Base-by-base conservation (phyloP, 2,113 vertebrate genomes). In the Pedionomus torquatus region DNA sequence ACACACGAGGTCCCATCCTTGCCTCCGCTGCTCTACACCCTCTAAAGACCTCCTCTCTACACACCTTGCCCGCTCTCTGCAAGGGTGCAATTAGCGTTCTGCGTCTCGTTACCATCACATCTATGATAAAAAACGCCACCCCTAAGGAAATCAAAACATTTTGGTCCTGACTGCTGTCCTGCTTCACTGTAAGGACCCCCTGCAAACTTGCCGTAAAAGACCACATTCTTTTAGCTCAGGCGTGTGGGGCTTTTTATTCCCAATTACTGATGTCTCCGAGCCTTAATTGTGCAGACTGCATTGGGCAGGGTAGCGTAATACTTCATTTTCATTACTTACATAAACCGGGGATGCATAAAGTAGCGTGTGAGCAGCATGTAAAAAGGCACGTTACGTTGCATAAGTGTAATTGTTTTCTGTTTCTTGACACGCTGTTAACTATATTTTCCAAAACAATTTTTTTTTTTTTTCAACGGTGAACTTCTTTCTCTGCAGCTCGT, bases 261-360 rank as follows among this genome's bases (percentile, higher is more conserved):
- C 14, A 57, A 3, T 94, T 90, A 58, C 23, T 58, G 41, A 51
- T 0, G 0, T 48, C 41, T 75, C 24, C 24, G 19, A 7, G 44
- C 25, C 64, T 72, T 93, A 85, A 93, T 52, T 90, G 41, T 83
- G 85, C 75, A 77, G 71, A 43, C 60, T 78, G 39, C 60, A 30
- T 26, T 60, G 77, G 60, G 64, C 94, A 89, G 89, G 43, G 77
- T 39, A 77, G 49, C 1, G 1, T 63, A 35, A 72, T 48, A 69
- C 17, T 85, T 88, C 84, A 86, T 90, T 80, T 85, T 93, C 60
- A 52, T 93, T 83, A 57, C 89, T 93, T 75, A 66, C 39, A 81
- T 93, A 90, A 96, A 92, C 55, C 17, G 31, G 48, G 70, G 74
- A 75, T 60, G 18, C 52, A 60, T 72, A 54, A 93, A 85, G n/a